A percentile compares a stretch with the other conserved stretches of the same genome.
Conservation (phyloP, 2,113 vertebrate species). For the Lutjanus erythropterus region DNA sequence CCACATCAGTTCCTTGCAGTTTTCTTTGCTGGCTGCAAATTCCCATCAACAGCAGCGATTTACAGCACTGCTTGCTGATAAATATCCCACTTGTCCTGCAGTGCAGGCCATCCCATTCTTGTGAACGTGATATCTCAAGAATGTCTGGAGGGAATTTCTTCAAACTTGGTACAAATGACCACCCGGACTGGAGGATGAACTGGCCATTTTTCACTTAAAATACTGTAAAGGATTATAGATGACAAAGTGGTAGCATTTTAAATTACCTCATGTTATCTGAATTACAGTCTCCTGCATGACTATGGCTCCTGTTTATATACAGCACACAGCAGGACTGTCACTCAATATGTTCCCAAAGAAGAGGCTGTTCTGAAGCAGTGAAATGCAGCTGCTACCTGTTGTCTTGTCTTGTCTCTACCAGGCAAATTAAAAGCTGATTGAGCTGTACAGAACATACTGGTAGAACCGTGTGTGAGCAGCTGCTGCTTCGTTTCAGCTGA, state of each 20-base stretch:
- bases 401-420: background rate
- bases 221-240: background rate
- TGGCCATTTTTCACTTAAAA: too few relatives aligned
- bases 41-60: too few relatives aligned
- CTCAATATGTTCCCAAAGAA: background rate
- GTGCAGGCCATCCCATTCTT: too few relatives aligned
- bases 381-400: constrained; percentile 17
- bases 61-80: too few relatives aligned
- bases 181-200: too few relatives aligned
- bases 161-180: too few relatives aligned
- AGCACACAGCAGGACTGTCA: background rate
- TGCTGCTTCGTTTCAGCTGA: constrained; percentile 3
- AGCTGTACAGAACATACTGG: background rate
- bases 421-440: constrained; percentile 6
- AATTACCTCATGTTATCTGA: background rate
- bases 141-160: too few relatives aligned
- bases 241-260: background rate
- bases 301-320: background rate
- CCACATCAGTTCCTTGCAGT: too few relatives aligned
- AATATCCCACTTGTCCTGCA: too few relatives aligned
- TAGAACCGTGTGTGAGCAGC: constrained; percentile 9
- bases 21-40: too few relatives aligned
- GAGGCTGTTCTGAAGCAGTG: constrained; percentile 21
- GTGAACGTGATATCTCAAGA: too few relatives aligned
- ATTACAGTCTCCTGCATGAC: background rate